Base-by-base conservation (phyloP, 2,888 invertebrate genomes). In the Leptinotarsa juncta region DNA sequence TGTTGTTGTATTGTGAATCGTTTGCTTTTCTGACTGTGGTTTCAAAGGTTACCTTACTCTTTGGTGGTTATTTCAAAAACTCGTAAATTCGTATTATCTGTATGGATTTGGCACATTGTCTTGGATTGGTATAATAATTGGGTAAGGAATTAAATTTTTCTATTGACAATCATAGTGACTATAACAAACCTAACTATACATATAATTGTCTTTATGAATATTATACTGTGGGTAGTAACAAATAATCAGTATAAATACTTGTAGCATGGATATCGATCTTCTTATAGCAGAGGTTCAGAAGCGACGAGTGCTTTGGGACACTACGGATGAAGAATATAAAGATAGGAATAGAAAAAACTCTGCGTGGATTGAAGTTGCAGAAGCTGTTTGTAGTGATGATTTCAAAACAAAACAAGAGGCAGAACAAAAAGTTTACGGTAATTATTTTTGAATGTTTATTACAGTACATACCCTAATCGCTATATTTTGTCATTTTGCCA, bases 401-500 rank as follows among this genome's bases (percentile, higher is more conserved):
- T 65, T 65, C 20, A 42, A 65, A 65, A 50, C 51, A 67, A 67
- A 67, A 67, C 67, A 32, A 26, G 67, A 67, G 67, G 51, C 67
- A 53, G 67, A 67, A 67, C 67, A 67, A 67, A 67, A 51, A 67
- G 67, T 67, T 67, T 32, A 51, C 26, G 53, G 67, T 53, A 32
- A 67, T 16, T 67, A 67, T 65, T 65, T 65, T 65, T 49, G 32
- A 65, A 65, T 65, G 65, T 65, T 65, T 42, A 65, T 65, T 65
- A 65, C 65, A 65, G 32, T 16, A 65, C 65, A 65, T 65, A 65
- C 32, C 65, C 65, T 65, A 65, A 42, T 65, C 65, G 32, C 51
- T 67, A 67, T 51, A 67, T 67, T 67, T 67, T 67, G 12, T 67
- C 53, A 32, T 67, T 67, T 67, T 67, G 67, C 67, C 67, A 67